These are phyloP conservation scores for Volucella inflata DNA, from an alignment of 2,888 invertebrate species.

Conservation along the genomic window DNA sequence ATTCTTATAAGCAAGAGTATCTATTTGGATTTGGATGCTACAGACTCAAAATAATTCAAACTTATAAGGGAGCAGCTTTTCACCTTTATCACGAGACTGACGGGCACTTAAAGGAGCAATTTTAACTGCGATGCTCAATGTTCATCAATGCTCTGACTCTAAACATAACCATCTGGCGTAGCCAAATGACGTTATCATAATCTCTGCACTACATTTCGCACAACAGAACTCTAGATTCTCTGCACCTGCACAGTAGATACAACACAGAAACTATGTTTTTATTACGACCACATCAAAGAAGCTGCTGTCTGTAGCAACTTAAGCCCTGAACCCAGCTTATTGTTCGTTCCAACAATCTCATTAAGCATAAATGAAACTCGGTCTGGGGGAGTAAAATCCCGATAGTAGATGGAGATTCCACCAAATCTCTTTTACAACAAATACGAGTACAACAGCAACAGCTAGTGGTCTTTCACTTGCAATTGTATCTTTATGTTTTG, in stretches of 20 bases:
- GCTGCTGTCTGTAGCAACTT: neutral
- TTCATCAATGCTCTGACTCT: no score
- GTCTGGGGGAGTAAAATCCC: neutral
- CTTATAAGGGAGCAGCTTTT: no score
- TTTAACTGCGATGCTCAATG: no score
- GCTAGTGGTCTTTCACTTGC: no score
- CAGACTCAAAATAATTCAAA: no score
- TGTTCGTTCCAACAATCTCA: conserved; percentile 44
- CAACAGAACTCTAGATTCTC: neutral
- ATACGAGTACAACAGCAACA: neutral
- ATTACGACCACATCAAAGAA: conserved; percentile 37
- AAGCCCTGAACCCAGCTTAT: conserved; percentile 4
- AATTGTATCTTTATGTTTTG: conserved; percentile 15
- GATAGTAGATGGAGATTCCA: neutral
- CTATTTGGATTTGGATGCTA: no score
- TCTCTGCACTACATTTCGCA: no score
- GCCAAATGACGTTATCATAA: no score
- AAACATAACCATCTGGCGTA: no score
- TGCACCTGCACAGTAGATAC: neutral
- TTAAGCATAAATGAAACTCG: conserved; percentile 29
- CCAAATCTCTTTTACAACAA: neutral
- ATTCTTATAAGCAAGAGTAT: no score
- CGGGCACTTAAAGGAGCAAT: no score
- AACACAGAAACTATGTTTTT: conserved; percentile 11
- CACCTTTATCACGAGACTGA: no score